phyloP scores from a whole-genome alignment of 2,113 vertebrate genomes.

The Nymphicus hollandicus region DNA sequence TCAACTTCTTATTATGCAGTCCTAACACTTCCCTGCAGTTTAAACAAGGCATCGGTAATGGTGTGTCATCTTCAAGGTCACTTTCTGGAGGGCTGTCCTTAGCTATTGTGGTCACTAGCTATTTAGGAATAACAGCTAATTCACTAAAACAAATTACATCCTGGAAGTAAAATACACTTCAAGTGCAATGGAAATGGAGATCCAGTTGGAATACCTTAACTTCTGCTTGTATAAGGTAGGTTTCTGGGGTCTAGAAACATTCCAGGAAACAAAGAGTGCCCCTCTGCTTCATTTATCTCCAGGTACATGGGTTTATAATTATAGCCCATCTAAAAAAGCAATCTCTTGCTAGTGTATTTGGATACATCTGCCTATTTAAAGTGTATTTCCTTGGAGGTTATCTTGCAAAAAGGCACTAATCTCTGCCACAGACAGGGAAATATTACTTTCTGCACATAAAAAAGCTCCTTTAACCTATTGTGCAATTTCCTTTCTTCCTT shows the following conservation, averaged over 20 bases:
- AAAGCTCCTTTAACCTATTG: not conserved
- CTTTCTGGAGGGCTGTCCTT: constrained; percentile 16
- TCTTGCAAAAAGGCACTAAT: not conserved
- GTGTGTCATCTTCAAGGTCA: constrained; percentile 44
- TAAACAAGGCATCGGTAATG: not conserved
- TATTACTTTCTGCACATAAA: not conserved
- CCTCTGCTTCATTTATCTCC: not conserved
- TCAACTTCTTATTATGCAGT: constrained; percentile 51
- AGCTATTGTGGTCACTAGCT: not conserved
- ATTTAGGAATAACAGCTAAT: constrained; percentile 51
- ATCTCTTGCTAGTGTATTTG: not conserved
- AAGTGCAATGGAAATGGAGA: not conserved
- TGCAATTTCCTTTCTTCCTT: not conserved
- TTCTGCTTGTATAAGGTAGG: not conserved
- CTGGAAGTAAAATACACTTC: not conserved
- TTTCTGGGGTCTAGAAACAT: not conserved
- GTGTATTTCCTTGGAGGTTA: not conserved
- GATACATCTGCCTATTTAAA: not conserved
- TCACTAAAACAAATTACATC: constrained; percentile 18
- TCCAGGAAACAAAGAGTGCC: not conserved
- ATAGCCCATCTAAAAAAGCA: not conserved
- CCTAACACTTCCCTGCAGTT: constrained; percentile 10
- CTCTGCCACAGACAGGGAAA: not conserved
- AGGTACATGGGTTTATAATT: not conserved
- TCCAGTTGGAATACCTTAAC: not conserved